Evolutionary conservation across 1,140 invertebrate genomes (phyloP).

Genomic region (Laupala kohalensis): DNA sequence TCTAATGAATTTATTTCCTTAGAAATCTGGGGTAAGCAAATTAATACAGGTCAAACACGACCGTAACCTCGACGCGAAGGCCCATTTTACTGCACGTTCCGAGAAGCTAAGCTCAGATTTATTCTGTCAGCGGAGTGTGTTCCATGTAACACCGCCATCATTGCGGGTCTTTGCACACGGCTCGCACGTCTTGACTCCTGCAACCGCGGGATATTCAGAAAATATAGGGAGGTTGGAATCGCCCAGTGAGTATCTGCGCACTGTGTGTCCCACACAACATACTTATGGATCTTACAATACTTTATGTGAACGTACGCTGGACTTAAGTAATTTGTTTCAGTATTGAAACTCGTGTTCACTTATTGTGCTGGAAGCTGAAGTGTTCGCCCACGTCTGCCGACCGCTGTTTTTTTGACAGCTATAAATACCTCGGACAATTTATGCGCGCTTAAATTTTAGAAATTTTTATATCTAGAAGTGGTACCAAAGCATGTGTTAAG

Average conservation of each 20-base stretch:
- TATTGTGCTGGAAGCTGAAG: neutral
- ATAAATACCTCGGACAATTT: neutral
- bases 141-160: conserved; percentile 7
- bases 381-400: neutral
- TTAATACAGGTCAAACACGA: neutral
- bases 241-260: neutral
- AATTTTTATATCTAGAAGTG: neutral
- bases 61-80: neutral
- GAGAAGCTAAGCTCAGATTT: neutral
- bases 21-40: neutral
- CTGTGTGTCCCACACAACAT: too few species aligned
- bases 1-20: neutral
- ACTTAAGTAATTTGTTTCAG: too few species aligned
- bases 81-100: neutral
- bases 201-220: conserved; percentile 14
- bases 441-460: neutral
- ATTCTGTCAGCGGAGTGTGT: neutral
- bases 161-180: conserved; percentile 14
- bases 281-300: too few species aligned
- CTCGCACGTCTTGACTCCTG: conserved; percentile 12
- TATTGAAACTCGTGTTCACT: neutral
- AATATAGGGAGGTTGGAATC: neutral
- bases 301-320: too few species aligned
- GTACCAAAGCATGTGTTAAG: neutral
- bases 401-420: neutral